Base-by-base conservation (phyloP, 2,888 invertebrate species). In the Synanthedon myopaeformis region DNA sequence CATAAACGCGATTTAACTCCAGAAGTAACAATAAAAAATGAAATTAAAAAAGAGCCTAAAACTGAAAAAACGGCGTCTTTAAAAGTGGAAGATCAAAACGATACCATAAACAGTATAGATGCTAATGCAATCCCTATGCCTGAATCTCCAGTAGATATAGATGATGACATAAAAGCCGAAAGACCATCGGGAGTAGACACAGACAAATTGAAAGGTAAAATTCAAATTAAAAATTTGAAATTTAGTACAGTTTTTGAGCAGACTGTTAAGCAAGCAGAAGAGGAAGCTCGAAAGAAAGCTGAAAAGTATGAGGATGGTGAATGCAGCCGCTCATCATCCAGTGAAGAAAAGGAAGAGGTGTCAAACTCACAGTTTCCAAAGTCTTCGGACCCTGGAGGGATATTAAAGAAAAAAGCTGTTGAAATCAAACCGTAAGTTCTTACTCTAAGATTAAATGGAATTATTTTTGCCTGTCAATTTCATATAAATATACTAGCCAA, bases 221-320 rank as follows among this genome's bases (percentile, higher is more conserved):
- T 93, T 62, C 84, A 89, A 63, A 93, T 92, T 57, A 92, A 92
- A 70, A 91, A 91, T 70, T 76, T 92, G 12, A 93, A 92, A 65
- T 90, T 91, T 57, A 92, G 91, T 70, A 78, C 89, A 17, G 90
- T 92, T 17, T 92, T 90, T 76, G 91, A 90, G 63, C 91, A 90
- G 59, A 90, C 90, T 6, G 89, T 92, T 0, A 90, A 90, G 64
- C 89, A 91, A 69, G 89, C 90, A 48, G 91, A 92, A 65, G 90
- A 89, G 60, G 90, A 90, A 64, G 89, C 90, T 17, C 88, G 89
- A 55, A 89, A 88, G 56, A 91, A 88, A 66, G 90, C 89, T 13
- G 90, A 90, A 52, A 88, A 88, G 59, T 89, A 88, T 79, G 91
- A 92, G 75, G 91, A 92, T 59, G 91, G 91, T 1, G 91, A 92